phyloP scores from a whole-genome alignment of 2,888 invertebrate species.

The Lapara coniferarum region DNA sequence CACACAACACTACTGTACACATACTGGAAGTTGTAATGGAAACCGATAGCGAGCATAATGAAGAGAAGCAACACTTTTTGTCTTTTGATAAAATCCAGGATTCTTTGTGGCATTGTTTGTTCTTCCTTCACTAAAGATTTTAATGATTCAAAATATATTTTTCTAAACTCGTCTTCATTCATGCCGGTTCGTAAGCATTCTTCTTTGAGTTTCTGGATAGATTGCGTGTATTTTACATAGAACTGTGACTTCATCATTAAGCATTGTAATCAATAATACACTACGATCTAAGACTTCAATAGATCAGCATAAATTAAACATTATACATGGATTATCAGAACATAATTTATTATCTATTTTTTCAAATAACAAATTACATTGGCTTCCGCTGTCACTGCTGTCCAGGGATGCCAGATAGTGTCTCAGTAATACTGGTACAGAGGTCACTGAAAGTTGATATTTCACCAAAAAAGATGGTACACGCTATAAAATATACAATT shows the following conservation, averaged over 20 bases:
- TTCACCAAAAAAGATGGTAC: no score
- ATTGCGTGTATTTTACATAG: constrained; percentile 73
- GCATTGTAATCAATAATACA: not conserved
- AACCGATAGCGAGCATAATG: not conserved
- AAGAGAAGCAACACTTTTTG: not conserved
- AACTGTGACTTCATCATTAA: constrained; percentile 51
- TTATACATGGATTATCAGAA: no score
- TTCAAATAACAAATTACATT: no score
- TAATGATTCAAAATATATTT: constrained; percentile 79
- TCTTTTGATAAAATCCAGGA: not conserved
- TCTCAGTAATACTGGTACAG: no score
- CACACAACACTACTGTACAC: constrained; percentile 87
- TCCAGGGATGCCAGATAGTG: no score
- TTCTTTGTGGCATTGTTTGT: constrained; percentile 23
- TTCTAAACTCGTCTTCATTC: constrained; percentile 85
- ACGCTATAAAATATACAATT: no score
- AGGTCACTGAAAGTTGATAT: no score
- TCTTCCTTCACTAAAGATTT: constrained; percentile 59
- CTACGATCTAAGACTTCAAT: no score
- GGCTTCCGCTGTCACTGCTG: no score
- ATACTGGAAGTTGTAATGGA: constrained; percentile 53
- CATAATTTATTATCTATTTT: no score
- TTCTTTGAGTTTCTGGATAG: constrained; percentile 83
- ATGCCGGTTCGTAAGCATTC: constrained; percentile 84
- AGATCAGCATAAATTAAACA: no score